Base-by-base conservation (phyloP, 2,888 invertebrate genomes). In the Rotaria macrura region DNA sequence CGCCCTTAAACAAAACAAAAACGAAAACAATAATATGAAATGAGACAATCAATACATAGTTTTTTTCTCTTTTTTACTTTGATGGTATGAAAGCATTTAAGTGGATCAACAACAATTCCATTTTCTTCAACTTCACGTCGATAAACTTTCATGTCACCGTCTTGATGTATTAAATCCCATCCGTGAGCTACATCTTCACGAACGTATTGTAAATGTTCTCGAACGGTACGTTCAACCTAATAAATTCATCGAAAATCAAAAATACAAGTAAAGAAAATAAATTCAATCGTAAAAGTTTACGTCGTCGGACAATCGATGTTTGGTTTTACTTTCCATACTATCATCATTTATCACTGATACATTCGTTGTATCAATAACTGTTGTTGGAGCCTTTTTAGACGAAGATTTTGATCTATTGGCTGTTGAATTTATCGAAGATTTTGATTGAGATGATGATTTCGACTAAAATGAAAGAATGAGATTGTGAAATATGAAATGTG, bases 91-190 rank as follows among this genome's bases (percentile, higher is more conserved):
- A 97, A 95, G 86, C 98, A 98, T 92, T 98, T 99, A 87, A 99
- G 92, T 0, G 99, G 99, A 92, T 99, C 99, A 89, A 96, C 94
- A 85, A 97, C 97, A 92, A 98, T 93, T 10, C 99, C 99, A 90
- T 97, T 95, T 43, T 95, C 94, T 96, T 85, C 90, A 25, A 90
- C 86, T 87, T 91, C 90, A 20, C 90, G 87, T 86, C 90, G 90
- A 88, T 89, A 91, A 34, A 91, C 97, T 91, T 95, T 94, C 95
- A 99, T 97, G 91, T 98, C 97, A 2, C 98, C 99, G 90, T 99
- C 99, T 91, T 97, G 96, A 4, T 97, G 97, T 91, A 99, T 98
- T 90, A 98, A 92, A 91, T 96, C 95, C 99, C 99, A 99, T 87
- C 90, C 89, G 87, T 89, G 88, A 47, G 94, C 93, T 84, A 93